These are phyloP conservation scores for Camponotus fellah DNA, from an alignment of 2,888 invertebrate species.

Conservation along the genomic window DNA sequence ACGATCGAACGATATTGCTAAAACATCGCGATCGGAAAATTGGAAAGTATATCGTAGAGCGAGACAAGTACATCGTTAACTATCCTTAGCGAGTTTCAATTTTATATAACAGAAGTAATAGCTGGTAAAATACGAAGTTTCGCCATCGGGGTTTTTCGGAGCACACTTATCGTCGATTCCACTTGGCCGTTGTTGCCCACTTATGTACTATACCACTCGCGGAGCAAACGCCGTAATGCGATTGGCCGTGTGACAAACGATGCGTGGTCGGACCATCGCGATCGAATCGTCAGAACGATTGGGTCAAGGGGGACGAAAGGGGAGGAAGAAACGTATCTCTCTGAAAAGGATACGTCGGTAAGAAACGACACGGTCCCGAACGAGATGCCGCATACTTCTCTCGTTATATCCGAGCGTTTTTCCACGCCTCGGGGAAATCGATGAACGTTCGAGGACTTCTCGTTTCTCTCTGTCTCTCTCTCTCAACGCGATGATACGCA, in stretches of 20 bases:
- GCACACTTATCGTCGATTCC: constrained; percentile 21
- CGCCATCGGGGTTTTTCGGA: not conserved
- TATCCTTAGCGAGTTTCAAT: constrained; percentile 3
- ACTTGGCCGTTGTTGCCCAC: constrained; percentile 1
- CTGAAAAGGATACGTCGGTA: constrained; percentile 35
- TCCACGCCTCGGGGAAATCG: constrained; percentile 57
- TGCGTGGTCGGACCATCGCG: constrained; percentile 45
- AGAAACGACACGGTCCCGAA: constrained; percentile 40
- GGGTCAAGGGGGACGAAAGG: not conserved
- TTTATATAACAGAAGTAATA: not conserved
- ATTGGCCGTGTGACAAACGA: constrained; percentile 56
- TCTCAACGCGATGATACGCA: constrained; percentile 11
- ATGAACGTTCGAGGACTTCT: constrained; percentile 47
- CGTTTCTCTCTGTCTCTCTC: constrained; percentile 4
- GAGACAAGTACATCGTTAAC: not conserved
- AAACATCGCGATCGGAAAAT: constrained; percentile 5
- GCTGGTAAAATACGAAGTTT: constrained; percentile 6
- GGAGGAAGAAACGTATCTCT: constrained; percentile 3
- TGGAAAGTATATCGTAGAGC: not conserved
- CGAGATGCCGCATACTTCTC: constrained; percentile 51
- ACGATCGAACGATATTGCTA: not conserved
- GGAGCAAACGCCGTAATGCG: constrained; percentile 31
- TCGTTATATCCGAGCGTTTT: constrained; percentile 53
- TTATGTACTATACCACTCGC: constrained; percentile 13
- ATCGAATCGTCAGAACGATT: constrained; percentile 34